Evolutionary conservation across 2,113 vertebrate genomes (phyloP).

Genomic region (Elephantulus edwardii): DNA sequence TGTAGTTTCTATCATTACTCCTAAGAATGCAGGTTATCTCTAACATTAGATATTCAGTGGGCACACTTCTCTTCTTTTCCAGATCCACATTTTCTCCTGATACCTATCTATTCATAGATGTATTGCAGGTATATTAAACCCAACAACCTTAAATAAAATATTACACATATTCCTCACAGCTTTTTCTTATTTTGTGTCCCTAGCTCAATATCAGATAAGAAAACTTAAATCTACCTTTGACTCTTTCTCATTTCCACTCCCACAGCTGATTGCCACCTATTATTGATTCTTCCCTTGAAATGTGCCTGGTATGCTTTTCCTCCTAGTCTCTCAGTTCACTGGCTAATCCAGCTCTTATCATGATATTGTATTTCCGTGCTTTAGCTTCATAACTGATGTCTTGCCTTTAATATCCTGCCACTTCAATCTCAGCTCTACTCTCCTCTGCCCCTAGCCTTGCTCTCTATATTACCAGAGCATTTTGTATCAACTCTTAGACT

Average conservation of each 20-base stretch:
- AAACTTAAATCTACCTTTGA: constrained; percentile 31
- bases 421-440: constrained; percentile 3
- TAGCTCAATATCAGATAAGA: constrained; percentile 45
- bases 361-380: constrained; percentile 22
- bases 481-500: neutral
- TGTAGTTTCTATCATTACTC: neutral
- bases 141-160: neutral
- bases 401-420: constrained; percentile 66
- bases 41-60: neutral
- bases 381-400: constrained; percentile 35
- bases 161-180: neutral
- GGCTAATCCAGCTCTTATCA: constrained; percentile 11
- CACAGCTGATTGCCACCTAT: constrained; percentile 9
- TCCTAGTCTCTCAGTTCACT: neutral
- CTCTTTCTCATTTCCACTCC: neutral
- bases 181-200: constrained; percentile 36
- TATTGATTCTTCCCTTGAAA: constrained; percentile 46
- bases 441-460: constrained; percentile 47
- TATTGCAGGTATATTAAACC: neutral
- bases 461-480: neutral
- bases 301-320: neutral
- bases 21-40: neutral
- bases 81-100: neutral
- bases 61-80: neutral
- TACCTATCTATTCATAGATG: neutral